Evolutionary conservation across 1,140 invertebrate genomes (phyloP).

Genomic region (Drosophila asahinai): DNA sequence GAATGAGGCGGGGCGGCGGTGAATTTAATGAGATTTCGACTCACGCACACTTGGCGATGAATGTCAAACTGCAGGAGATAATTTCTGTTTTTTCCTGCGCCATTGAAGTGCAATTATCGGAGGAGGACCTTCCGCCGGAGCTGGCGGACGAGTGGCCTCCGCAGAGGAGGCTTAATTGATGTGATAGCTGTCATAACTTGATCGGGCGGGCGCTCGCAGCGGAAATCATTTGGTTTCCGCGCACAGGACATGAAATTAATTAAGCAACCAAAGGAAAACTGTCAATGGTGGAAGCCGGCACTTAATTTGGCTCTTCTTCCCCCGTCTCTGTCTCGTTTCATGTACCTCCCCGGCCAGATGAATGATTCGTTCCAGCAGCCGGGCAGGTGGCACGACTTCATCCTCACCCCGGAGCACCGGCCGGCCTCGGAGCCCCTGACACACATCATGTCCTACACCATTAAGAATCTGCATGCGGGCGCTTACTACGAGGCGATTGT

Average conservation of each 20-base stretch:
- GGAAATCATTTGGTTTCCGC: slow-evolving; percentile 47
- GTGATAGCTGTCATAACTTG: slow-evolving; percentile 53
- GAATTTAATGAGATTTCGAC: slow-evolving; percentile 56
- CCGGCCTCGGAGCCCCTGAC: slow-evolving; percentile 85
- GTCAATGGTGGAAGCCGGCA: slow-evolving; percentile 46
- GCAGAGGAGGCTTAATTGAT: slow-evolving; percentile 44
- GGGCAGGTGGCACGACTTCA: slow-evolving; percentile 90
- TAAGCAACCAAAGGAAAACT: slow-evolving; percentile 54
- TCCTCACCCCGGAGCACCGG: slow-evolving; percentile 83
- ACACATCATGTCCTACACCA: slow-evolving; percentile 87
- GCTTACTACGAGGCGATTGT: slow-evolving; percentile 90
- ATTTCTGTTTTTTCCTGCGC: slow-evolving; percentile 21
- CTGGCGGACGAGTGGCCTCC: slow-evolving; percentile 12
- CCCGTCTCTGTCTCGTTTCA: neutral
- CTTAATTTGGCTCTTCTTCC: slow-evolving; percentile 45
- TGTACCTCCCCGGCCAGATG: slow-evolving; percentile 85
- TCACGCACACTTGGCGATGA: slow-evolving; percentile 48
- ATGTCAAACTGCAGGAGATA: slow-evolving; percentile 45
- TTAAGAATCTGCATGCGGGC: slow-evolving; percentile 87
- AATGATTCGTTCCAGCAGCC: slow-evolving; percentile 90
- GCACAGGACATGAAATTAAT: slow-evolving; percentile 48
- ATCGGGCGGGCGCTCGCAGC: slow-evolving; percentile 30
- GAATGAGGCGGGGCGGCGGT: slow-evolving; percentile 3
- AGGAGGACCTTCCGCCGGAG: slow-evolving; percentile 24
- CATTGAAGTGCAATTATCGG: slow-evolving; percentile 55